Evolutionary conservation across 1,140 invertebrate species (phyloP).

Genomic region (Zaprionus tsacasi): DNA sequence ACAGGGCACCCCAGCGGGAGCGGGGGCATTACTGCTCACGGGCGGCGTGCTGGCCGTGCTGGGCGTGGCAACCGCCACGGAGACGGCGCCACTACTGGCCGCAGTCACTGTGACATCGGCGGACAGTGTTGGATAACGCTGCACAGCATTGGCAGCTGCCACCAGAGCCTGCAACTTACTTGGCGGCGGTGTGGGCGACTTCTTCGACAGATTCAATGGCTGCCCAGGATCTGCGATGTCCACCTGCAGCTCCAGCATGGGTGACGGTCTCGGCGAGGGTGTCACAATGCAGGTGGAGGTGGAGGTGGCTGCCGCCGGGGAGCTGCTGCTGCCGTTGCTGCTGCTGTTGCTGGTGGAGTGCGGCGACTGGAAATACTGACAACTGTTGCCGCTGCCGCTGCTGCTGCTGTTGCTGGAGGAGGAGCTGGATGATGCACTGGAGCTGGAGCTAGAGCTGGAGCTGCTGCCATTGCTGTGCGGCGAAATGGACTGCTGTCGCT

Average conservation of each 20-base stretch:
- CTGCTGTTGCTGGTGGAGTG: constrained; percentile 74
- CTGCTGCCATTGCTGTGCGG: constrained; percentile 69
- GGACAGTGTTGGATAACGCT: constrained; percentile 73
- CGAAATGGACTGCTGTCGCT: constrained; percentile 82
- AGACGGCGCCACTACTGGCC: constrained; percentile 46
- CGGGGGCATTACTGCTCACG: constrained; percentile 38
- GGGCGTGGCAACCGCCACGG: constrained; percentile 19
- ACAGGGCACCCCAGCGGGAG: constrained; percentile 60
- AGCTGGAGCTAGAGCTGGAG: constrained; percentile 59
- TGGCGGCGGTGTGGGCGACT: constrained; percentile 92
- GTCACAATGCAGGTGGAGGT: constrained; percentile 40
- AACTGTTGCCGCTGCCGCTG: constrained; percentile 69
- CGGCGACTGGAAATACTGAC: constrained; percentile 84
- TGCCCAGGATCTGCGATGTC: constrained; percentile 92
- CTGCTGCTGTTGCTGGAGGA: constrained; percentile 49
- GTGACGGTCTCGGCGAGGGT: constrained; percentile 83
- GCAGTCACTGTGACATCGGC: constrained; percentile 79
- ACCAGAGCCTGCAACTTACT: constrained; percentile 84
- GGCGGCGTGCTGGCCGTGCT: constrained; percentile 51
- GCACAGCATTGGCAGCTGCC: constrained; percentile 73
- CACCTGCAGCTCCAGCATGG: constrained; percentile 90
- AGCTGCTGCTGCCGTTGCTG: constrained; percentile 13
- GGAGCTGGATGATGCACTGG: constrained; percentile 55
- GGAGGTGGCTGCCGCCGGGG: constrained; percentile 16
- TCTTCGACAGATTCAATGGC: constrained; percentile 94